Conservation (phyloP, 2,797 vertebrate genomes). For the Sebastiscus tertius region DNA sequence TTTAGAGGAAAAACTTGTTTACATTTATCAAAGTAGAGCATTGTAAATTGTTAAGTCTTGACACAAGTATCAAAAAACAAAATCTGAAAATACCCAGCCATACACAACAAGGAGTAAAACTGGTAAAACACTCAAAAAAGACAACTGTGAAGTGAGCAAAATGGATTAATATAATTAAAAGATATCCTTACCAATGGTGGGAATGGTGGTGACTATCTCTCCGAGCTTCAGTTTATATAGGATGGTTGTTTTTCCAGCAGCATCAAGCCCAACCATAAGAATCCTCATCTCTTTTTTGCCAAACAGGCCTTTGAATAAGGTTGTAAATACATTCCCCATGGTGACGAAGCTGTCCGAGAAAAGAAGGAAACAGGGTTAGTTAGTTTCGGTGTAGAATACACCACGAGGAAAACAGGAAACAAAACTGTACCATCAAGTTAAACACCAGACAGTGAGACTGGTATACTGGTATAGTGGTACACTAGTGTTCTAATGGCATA, state of each 20-base stretch:
- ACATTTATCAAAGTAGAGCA: no score
- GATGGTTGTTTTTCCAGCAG: slow-evolving; percentile 90
- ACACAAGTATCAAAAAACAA: no score
- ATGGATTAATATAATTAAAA: neutral
- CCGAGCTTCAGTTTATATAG: slow-evolving; percentile 90
- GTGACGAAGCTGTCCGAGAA: slow-evolving; percentile 65
- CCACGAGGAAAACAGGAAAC: neutral
- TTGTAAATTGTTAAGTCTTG: neutral
- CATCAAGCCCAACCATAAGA: slow-evolving; percentile 92
- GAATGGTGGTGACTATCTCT: slow-evolving; percentile 90
- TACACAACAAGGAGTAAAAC: neutral
- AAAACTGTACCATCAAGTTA: neutral
- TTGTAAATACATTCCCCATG: slow-evolving; percentile 89
- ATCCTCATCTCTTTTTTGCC: slow-evolving; percentile 93
- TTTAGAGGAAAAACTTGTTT: neutral
- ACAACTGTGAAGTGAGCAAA: neutral
- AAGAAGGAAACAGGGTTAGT: slow-evolving; percentile 5
- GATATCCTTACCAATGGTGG: slow-evolving; percentile 84
- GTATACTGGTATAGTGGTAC: no score
- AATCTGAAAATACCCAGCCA: neutral
- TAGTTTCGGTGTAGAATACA: neutral
- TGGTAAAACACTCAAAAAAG: neutral
- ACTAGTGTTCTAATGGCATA: no score
- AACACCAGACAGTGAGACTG: no score
- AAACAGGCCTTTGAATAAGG: slow-evolving; percentile 87